phyloP scores from a whole-genome alignment of 92 coral and sea anemone genomes.

The Epizoanthus stellaris region DNA sequence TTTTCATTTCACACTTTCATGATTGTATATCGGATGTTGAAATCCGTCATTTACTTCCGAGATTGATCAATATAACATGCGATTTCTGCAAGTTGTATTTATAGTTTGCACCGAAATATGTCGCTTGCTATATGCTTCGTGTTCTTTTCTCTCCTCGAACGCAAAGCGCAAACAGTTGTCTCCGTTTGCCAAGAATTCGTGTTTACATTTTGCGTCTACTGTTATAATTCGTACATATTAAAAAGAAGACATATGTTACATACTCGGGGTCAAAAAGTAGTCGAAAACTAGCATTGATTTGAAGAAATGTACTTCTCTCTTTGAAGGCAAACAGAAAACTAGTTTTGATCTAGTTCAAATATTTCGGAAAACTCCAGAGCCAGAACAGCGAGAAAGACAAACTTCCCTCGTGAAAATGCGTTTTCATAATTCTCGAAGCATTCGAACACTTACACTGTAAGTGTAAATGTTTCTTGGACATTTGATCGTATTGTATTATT shows the following conservation, averaged over 20 bases:
- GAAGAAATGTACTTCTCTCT: constrained; percentile 7
- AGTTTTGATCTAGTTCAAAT: not conserved
- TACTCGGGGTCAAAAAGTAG: constrained; percentile 27
- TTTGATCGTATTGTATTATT: constrained; percentile 19
- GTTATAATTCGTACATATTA: not conserved
- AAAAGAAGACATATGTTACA: not conserved
- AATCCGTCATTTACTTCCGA: constrained; percentile 38
- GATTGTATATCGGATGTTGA: constrained; percentile 10
- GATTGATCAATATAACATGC: constrained; percentile 15
- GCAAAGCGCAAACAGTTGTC: not conserved
- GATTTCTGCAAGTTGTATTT: constrained; percentile 19
- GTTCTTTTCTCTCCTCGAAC: not conserved
- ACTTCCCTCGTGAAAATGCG: not conserved
- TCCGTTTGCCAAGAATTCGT: constrained; percentile 3
- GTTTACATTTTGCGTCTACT: not conserved
- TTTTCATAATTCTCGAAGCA: not conserved
- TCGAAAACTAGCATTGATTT: not conserved
- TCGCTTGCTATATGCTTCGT: not conserved
- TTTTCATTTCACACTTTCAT: constrained; percentile 1
- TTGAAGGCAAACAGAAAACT: not conserved
- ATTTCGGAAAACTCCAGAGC: not conserved
- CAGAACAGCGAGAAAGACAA: not conserved
- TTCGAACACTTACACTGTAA: constrained; percentile 2
- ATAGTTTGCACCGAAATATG: not conserved
- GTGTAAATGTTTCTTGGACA: not conserved